A percentile compares a stretch with the other conserved stretches of the same genome.
phyloP scores from a whole-genome alignment of 2,797 vertebrate species.

The Gephyroberyx darwinii region DNA sequence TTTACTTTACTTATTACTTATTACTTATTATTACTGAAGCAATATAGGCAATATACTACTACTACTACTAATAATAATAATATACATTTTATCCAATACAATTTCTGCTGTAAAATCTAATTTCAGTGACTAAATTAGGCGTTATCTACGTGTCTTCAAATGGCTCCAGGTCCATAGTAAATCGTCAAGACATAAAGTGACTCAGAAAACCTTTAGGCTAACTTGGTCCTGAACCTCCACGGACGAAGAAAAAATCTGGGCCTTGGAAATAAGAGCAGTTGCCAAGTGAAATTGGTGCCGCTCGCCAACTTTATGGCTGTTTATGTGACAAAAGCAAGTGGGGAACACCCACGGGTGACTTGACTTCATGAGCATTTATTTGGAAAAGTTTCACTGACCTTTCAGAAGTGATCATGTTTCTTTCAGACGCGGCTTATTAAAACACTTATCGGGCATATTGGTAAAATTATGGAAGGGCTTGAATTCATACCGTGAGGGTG shows the following conservation, averaged over 20 bases:
- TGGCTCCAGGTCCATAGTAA: background rate
- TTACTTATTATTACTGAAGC: background rate
- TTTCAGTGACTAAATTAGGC: background rate
- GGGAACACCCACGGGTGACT: conserved; percentile 67
- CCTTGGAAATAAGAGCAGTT: conserved; percentile 40
- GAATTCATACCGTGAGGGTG: conserved; percentile 4
- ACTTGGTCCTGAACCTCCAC: too few relatives aligned
- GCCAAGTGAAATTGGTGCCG: conserved; percentile 53
- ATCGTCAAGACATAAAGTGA: background rate
- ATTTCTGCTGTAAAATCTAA: background rate
- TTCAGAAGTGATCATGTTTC: conserved; percentile 58
- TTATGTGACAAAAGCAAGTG: conserved; percentile 72
- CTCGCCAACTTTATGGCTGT: conserved; percentile 63
- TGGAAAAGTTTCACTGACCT: conserved; percentile 60
- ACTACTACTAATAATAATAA: conserved; percentile 1
- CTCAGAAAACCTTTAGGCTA: background rate
- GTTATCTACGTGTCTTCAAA: background rate
- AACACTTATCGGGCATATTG: conserved; percentile 52
- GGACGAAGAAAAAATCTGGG: conserved; percentile 18
- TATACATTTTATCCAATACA: background rate
- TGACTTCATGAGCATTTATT: conserved; percentile 57
- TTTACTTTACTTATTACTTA: too few relatives aligned
- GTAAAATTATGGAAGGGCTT: conserved; percentile 42
- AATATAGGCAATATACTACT: background rate
- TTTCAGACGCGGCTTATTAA: conserved; percentile 43